These are phyloP conservation scores for Mesoclemmys tuberculata DNA, from an alignment of 2,113 vertebrate species.

Conservation along the genomic window DNA sequence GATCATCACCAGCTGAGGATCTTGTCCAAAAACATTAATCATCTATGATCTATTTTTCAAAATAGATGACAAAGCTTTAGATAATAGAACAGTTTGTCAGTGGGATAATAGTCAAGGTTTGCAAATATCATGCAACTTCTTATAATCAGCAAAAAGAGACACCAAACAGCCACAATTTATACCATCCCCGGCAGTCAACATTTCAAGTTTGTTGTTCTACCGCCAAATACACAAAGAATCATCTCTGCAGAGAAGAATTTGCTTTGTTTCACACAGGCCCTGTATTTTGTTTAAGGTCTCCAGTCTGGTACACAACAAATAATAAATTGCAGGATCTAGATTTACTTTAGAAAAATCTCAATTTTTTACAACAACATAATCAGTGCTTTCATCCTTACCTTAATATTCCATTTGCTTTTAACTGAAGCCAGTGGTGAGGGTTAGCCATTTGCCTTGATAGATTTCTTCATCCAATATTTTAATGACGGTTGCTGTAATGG, in stretches of 20 bases:
- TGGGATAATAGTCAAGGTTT: background rate
- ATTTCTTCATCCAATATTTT: slow-evolving; percentile 20
- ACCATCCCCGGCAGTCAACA: background rate
- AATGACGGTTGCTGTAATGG: background rate
- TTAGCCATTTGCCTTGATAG: background rate
- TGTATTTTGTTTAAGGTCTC: background rate
- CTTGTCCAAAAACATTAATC: background rate
- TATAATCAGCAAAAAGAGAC: background rate
- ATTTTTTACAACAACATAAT: slow-evolving; percentile 9
- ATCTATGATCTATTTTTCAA: background rate
- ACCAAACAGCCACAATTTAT: background rate
- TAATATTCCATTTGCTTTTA: background rate
- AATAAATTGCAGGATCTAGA: background rate
- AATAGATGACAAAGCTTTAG: background rate
- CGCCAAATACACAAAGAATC: background rate
- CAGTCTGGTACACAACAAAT: background rate
- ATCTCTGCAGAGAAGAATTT: background rate
- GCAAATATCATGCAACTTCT: background rate
- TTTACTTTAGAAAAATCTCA: background rate
- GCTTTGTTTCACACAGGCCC: background rate
- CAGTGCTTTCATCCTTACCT: background rate
- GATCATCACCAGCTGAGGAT: background rate
- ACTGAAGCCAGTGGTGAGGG: background rate
- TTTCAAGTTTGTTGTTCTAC: background rate
- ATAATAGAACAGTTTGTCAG: background rate